These are phyloP conservation scores for Lepidotrigona ventralis DNA, from an alignment of 1,140 invertebrate species.

Conservation along the genomic window DNA sequence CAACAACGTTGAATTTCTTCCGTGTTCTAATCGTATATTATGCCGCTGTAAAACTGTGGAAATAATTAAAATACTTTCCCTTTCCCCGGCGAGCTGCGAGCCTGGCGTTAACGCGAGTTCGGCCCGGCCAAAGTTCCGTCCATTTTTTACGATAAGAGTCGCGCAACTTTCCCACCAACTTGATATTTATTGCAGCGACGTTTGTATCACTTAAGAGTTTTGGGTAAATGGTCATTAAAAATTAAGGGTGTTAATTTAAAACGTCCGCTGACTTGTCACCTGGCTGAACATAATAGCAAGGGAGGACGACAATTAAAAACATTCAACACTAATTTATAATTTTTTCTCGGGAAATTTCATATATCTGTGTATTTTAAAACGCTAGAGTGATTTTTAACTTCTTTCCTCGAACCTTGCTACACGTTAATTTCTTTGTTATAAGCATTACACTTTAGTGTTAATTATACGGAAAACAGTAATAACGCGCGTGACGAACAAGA, in stretches of 20 bases:
- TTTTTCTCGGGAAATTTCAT: too few species aligned
- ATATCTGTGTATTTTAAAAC: too few species aligned
- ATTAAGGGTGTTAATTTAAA: neutral
- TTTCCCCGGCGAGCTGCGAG: neutral
- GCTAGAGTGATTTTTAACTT: too few species aligned
- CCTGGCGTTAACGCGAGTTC: neutral
- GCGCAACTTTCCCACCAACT: constrained; percentile 10
- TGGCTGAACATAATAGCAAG: neutral
- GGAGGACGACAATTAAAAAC: neutral
- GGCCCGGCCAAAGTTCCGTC: neutral
- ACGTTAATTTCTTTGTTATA: too few species aligned
- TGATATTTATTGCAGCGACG: constrained; percentile 24
- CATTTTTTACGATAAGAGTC: constrained; percentile 7
- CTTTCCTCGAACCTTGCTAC: too few species aligned
- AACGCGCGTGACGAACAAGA: too few species aligned
- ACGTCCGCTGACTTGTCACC: too few species aligned
- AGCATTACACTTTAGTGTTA: too few species aligned
- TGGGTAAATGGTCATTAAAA: neutral
- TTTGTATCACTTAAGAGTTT: constrained; percentile 7
- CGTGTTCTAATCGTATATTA: neutral
- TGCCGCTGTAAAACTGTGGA: neutral
- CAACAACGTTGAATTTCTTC: neutral
- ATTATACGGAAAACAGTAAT: too few species aligned
- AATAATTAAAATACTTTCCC: constrained; percentile 25
- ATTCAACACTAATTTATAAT: neutral